Conservation (phyloP, 1,140 invertebrate genomes). For the Heliconius hewitsoni region DNA sequence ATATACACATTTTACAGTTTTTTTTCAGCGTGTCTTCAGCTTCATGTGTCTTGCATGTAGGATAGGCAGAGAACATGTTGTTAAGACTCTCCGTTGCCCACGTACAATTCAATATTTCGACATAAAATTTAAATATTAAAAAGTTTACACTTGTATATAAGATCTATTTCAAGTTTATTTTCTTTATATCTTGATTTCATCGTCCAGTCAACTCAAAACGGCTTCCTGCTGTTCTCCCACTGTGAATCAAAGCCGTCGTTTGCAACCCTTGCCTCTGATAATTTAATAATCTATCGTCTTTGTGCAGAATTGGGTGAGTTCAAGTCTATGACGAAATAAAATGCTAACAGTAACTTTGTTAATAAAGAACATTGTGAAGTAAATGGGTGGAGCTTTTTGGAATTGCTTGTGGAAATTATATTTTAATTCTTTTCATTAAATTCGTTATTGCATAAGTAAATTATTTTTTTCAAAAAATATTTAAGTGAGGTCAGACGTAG, state of each 20-base stretch:
- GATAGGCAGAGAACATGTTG: too few relatives aligned
- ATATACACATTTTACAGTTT: too few relatives aligned
- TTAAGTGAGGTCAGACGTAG: too few relatives aligned
- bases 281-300: constrained; percentile 31
- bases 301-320: not conserved
- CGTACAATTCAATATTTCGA: not conserved
- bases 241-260: constrained; percentile 26
- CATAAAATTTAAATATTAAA: not conserved
- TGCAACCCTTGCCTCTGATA: constrained; percentile 29
- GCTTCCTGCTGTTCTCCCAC: not conserved
- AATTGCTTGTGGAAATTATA: not conserved
- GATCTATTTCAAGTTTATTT: not conserved
- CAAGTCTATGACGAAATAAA: constrained; percentile 24
- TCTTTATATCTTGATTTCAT: constrained; percentile 3
- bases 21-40: too few relatives aligned
- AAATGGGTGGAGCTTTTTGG: not conserved
- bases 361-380: not conserved
- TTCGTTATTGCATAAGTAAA: too few relatives aligned
- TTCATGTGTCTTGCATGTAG: too few relatives aligned
- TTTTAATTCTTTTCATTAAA: not conserved
- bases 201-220: not conserved
- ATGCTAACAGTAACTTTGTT: constrained; percentile 30
- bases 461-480: too few relatives aligned
- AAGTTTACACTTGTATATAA: not conserved
- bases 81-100: not conserved